Evolutionary conservation across 2,888 invertebrate species (phyloP), one percentile per base, ranked within the genome.

Genomic region (Rapana venosa): DNA sequence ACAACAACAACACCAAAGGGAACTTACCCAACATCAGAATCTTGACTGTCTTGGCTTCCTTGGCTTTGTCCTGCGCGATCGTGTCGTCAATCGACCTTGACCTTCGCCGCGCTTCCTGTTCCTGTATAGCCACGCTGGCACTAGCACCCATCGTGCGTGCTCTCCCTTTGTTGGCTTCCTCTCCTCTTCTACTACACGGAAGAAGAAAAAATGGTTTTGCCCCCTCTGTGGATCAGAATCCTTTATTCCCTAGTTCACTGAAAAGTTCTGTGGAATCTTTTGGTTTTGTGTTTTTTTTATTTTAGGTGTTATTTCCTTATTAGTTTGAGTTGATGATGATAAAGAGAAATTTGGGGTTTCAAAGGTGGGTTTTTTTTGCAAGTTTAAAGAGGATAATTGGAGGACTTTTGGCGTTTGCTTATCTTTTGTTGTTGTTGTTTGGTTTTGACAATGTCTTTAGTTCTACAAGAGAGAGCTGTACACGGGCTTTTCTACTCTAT

Each of bases 21-120:
- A 4, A 90, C 91, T 91, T 47, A 91, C 91, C 91, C 47, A 91
- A 36, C 91, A 91, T 90, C 32, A 91, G 90, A 30, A 91, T 90
- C n/a, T 89, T 84, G 26, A 91, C 90, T 1, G 91, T 91, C 74
- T 87, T 47, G 0, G 91, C 90, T 77, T 90, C 86, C 32, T 84
- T 88, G 5, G 89, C 66, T 61, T 90, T 70, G 77, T 91, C 91
- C 6, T 90, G 90, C 30, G 90, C 91, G 17, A 91, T 74, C 2
- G 90, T 87, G 11, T 91, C 91, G 66, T 91, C 91, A 35, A 91
- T 91, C 15, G 91, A 90, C 88, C 90, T 91, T 36, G 91, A 91
- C 56, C 91, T 88, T 32, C 90, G 81, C 30, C 91, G 85, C 1
- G 91, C 91, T 58, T 90, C 91, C 90, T 91, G 91, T 87, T 91